Evolutionary conservation across 2,113 vertebrate genomes (phyloP).

Genomic region (Oryzias celebensis): DNA sequence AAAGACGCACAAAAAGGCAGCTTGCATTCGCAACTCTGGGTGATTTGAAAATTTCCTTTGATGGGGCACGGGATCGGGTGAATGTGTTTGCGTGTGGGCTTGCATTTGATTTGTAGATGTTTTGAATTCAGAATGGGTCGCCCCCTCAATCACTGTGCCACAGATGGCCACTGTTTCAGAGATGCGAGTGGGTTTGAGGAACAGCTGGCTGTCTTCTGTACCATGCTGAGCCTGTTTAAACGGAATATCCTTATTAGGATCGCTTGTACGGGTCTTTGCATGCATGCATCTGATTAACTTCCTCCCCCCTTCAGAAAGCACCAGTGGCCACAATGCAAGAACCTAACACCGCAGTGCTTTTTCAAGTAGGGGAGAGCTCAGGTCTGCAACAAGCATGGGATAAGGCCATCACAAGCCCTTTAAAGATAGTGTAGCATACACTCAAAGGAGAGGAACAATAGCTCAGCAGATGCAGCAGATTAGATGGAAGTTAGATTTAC

Average conservation of each 20-base stretch:
- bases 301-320: neutral
- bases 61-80: constrained; percentile 43
- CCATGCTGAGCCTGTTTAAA: constrained; percentile 62
- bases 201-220: constrained; percentile 66
- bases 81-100: constrained; percentile 46
- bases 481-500: constrained; percentile 49
- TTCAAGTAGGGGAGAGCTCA: constrained; percentile 22
- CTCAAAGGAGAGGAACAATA: constrained; percentile 44
- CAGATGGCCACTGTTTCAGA: constrained; percentile 72
- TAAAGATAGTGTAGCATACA: constrained; percentile 36
- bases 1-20: constrained; percentile 49
- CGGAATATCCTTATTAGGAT: constrained; percentile 56
- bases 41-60: constrained; percentile 65
- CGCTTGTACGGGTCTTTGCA: constrained; percentile 30
- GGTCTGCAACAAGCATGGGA: constrained; percentile 16
- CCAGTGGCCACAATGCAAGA: neutral
- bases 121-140: constrained; percentile 62
- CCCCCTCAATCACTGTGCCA: constrained; percentile 36
- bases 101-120: constrained; percentile 57
- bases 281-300: constrained; percentile 27
- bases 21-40: constrained; percentile 38
- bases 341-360: constrained; percentile 14
- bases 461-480: constrained; percentile 52
- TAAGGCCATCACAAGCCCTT: constrained; percentile 35
- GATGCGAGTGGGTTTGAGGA: constrained; percentile 59